Evolutionary conservation across 2,113 vertebrate genomes (phyloP), one percentile per base, ranked within the genome.

Genomic region (Aptenodytes patagonicus): DNA sequence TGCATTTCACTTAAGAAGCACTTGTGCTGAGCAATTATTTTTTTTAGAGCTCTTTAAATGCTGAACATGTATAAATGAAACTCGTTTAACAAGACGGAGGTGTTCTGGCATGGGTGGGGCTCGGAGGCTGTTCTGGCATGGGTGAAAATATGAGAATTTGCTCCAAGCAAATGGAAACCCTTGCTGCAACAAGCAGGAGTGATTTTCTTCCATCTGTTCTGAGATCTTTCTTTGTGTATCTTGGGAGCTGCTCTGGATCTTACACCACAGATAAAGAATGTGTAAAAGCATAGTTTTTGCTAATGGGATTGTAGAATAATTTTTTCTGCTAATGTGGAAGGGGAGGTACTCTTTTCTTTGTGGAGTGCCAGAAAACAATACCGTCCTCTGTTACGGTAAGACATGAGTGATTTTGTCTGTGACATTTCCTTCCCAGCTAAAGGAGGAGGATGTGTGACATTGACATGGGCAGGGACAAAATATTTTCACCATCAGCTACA

Each of bases 111-210:
- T 70, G 89, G 87, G 78, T 90, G 89, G 64, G 72, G 95, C 87
- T 76, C 18, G 5, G 64, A 90, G 17, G 47, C 77, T 95, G 78
- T 71, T 89, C 68, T 87, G 91, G 69, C 87, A 55, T 87, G 18
- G 62, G 19, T 24, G 52, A 88, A 90, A 96, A 96, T 66, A 70
- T 0, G 12, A 87, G 91, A 91, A 86, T 95, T 95, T 91, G 60
- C 94, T 97, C 36, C 82, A 61, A 95, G 95, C 93, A 90, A 90
- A 81, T 83, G 87, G 44, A 72, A 93, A 87, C 25, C 40, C 52
- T 83, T 91, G 94, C 71, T 94, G 93, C 96, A 97, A 96, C 84
- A 96, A 86, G 94, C 51, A 91, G 77, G 58, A 85, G 9, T 42
- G 28, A 54, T 72, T 82, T 87, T 87, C 62, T 86, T 94, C 71